Conservation (phyloP, 2,888 invertebrate species). For the Gortyna flavago region DNA sequence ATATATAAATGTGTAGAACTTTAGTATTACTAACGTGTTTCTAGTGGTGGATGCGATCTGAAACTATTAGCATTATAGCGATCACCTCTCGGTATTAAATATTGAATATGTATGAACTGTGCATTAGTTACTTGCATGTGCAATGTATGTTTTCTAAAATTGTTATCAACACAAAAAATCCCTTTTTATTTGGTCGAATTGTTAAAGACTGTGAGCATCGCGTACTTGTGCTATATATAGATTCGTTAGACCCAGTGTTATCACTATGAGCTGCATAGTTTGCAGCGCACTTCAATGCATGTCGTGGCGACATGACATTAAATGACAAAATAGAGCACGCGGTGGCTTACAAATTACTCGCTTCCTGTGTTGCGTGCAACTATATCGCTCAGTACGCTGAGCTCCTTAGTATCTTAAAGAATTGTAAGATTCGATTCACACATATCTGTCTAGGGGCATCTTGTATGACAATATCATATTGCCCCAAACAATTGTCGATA, state of each 20-base stretch:
- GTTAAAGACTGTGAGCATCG: constrained; percentile 23
- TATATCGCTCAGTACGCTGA: constrained; percentile 18
- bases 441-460: constrained; percentile 30
- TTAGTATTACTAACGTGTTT: constrained; percentile 51
- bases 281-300: constrained; percentile 16
- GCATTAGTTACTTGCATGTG: constrained; percentile 13
- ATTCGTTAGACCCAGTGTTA: constrained; percentile 26
- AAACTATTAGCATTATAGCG: constrained; percentile 38
- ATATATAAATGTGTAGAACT: constrained; percentile 60
- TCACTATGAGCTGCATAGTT: constrained; percentile 10
- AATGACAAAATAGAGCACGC: constrained; percentile 19
- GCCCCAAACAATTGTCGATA: constrained; percentile 14
- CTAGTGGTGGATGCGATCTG: constrained; percentile 43
- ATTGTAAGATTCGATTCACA: constrained; percentile 39
- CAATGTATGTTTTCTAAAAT: constrained; percentile 23
- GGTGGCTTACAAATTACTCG: constrained; percentile 44
- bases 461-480: constrained; percentile 11
- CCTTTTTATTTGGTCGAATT: constrained; percentile 16
- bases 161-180: constrained; percentile 15
- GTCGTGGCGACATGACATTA: constrained; percentile 10
- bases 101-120: constrained; percentile 8
- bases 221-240: constrained; percentile 18
- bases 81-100: constrained; percentile 31
- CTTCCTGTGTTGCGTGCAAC: constrained; percentile 41
- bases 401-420: constrained; percentile 23